Conservation (phyloP, 2,888 invertebrate genomes). For the Caenorhabditis japonica region DNA sequence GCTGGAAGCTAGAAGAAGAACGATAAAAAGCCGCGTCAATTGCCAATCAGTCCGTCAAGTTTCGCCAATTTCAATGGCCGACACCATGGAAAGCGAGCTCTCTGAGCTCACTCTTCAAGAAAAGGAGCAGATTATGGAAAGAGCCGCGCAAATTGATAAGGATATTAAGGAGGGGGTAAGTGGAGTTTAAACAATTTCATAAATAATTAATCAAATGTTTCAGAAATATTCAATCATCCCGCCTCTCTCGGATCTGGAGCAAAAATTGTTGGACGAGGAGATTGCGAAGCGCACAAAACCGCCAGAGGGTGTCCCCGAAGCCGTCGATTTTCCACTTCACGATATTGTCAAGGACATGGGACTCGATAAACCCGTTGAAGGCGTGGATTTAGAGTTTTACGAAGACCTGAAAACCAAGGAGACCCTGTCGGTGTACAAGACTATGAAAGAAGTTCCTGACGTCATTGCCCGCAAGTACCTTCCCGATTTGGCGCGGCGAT, state of each 20-base stretch:
- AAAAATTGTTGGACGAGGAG: constrained; percentile 46
- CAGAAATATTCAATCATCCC: constrained; percentile 46
- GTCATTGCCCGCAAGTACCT: constrained; percentile 56
- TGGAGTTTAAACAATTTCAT: not conserved
- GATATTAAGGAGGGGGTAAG: constrained; percentile 29
- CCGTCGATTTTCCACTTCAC: constrained; percentile 54
- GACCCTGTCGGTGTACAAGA: constrained; percentile 52
- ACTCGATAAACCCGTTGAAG: constrained; percentile 42
- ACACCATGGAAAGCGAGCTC: constrained; percentile 10
- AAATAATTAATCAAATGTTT: not conserved
- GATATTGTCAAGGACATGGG: constrained; percentile 54
- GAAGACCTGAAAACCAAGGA: constrained; percentile 59
- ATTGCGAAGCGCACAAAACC: constrained; percentile 34
- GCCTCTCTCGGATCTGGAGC: constrained; percentile 46
- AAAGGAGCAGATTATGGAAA: constrained; percentile 7
- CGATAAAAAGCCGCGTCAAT: not conserved
- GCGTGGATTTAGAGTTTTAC: constrained; percentile 57
- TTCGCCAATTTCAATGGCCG: no score
- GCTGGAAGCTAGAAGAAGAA: not conserved
- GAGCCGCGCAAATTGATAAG: constrained; percentile 21
- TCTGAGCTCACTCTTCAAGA: constrained; percentile 4
- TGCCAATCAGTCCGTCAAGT: no score
- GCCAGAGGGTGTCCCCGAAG: constrained; percentile 27
- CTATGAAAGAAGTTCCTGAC: constrained; percentile 65
- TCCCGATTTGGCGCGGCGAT: constrained; percentile 68